phyloP scores from a whole-genome alignment of 2,888 invertebrate genomes.

The Zele albiditarsus region DNA sequence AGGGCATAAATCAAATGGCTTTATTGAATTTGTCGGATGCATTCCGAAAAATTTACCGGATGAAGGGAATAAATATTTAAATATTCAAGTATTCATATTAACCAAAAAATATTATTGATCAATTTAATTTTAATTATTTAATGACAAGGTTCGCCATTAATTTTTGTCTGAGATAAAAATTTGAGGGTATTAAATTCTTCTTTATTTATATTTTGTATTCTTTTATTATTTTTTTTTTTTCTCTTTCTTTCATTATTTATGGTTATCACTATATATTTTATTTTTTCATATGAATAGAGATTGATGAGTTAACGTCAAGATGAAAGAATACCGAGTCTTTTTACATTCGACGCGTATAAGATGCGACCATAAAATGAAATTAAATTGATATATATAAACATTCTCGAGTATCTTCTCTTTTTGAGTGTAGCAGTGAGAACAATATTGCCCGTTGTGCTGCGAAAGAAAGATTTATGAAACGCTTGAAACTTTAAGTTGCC shows the following conservation, averaged over 20 bases:
- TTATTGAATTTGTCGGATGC: conserved; percentile 47
- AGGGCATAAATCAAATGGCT: conserved; percentile 44
- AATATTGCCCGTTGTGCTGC: conserved; percentile 38
- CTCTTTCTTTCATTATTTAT: background rate
- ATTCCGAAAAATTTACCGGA: conserved; percentile 33
- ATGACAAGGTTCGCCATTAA: background rate
- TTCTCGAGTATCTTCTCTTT: conserved; percentile 23
- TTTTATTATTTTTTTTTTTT: no score
- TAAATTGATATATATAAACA: conserved; percentile 16
- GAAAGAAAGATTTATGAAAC: conserved; percentile 44
- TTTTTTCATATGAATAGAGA: background rate
- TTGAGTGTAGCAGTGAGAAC: conserved; percentile 26
- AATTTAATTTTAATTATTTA: no score
- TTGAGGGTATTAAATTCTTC: background rate
- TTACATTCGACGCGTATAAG: conserved; percentile 1
- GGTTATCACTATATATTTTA: background rate
- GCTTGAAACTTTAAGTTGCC: conserved; percentile 39
- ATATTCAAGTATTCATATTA: background rate
- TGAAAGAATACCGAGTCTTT: background rate
- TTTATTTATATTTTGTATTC: background rate
- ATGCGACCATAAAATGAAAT: conserved; percentile 24
- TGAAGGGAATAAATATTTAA: background rate
- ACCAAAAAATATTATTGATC: background rate
- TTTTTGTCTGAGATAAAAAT: background rate
- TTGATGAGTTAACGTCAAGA: conserved; percentile 10